Percentiles rank a stretch among this genome's conserved stretches.
Evolutionary conservation across 2,888 invertebrate genomes (phyloP).

Genomic region (Stictocephala bisonia): DNA sequence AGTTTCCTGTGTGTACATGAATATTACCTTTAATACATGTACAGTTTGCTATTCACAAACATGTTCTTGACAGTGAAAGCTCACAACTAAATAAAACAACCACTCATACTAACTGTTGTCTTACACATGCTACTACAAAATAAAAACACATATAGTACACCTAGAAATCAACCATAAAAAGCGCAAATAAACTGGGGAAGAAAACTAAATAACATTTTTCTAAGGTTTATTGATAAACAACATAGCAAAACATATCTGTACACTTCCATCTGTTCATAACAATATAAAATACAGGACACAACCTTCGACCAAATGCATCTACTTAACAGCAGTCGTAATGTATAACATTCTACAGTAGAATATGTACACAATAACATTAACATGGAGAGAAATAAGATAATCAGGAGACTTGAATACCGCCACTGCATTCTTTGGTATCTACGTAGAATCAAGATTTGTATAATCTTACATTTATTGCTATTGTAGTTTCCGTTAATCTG

Average conservation of each 20-base stretch:
- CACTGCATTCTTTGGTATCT: constrained; percentile 13
- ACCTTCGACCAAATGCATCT: constrained; percentile 2
- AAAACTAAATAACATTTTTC: too few species aligned
- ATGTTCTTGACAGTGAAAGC: too few species aligned
- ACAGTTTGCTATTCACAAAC: too few species aligned
- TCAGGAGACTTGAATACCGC: neutral
- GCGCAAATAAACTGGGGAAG: too few species aligned
- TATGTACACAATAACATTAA: constrained; percentile 36
- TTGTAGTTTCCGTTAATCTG: neutral
- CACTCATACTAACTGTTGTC: too few species aligned
- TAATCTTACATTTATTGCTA: constrained; percentile 4
- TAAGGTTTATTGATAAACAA: constrained; percentile 39
- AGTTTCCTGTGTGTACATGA: too few species aligned
- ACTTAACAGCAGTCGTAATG: neutral
- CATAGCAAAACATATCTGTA: constrained; percentile 40
- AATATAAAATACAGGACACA: constrained; percentile 35
- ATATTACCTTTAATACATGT: too few species aligned
- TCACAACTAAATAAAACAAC: too few species aligned
- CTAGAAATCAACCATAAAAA: too few species aligned
- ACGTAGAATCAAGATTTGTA: neutral
- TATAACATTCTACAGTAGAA: constrained; percentile 22
- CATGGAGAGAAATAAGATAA: constrained; percentile 9
- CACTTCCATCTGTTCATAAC: constrained; percentile 15
- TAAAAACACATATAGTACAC: too few species aligned
- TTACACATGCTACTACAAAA: too few species aligned